phyloP scores from a whole-genome alignment of 2,797 vertebrate species.

The Mus minutoides region DNA sequence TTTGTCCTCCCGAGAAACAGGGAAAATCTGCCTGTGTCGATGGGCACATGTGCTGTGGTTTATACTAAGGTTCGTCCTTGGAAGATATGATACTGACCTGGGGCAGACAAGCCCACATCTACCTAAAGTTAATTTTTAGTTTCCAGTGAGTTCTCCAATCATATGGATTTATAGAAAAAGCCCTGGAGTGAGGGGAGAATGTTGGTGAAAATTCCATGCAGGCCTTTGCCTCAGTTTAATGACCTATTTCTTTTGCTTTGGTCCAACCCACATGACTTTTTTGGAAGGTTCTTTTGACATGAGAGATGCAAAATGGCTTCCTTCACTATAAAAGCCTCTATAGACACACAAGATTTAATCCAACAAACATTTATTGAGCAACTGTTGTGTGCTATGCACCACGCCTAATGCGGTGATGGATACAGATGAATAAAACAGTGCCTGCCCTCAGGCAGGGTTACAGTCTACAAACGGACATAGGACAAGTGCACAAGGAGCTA shows the following conservation, averaged over 20 bases:
- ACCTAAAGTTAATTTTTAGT: background rate
- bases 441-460: constrained; percentile 71
- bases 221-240: background rate
- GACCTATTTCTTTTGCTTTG: background rate
- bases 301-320: background rate
- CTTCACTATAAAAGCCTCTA: background rate
- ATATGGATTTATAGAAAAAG: background rate
- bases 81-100: background rate
- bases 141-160: background rate
- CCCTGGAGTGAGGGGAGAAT: background rate
- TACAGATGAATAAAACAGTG: constrained; percentile 52
- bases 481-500: constrained; percentile 75
- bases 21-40: background rate
- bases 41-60: background rate
- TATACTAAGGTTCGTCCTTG: background rate
- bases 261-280: background rate
- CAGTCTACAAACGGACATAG: constrained; percentile 58
- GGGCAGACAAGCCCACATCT: background rate
- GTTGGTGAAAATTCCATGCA: background rate
- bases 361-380: constrained; percentile 81
- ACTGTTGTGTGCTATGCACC: constrained; percentile 68
- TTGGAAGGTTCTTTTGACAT: background rate
- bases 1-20: background rate
- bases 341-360: constrained; percentile 38
- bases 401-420: constrained; percentile 35